phyloP scores from a whole-genome alignment of 2,888 invertebrate species.

The Pheosia tremula region DNA sequence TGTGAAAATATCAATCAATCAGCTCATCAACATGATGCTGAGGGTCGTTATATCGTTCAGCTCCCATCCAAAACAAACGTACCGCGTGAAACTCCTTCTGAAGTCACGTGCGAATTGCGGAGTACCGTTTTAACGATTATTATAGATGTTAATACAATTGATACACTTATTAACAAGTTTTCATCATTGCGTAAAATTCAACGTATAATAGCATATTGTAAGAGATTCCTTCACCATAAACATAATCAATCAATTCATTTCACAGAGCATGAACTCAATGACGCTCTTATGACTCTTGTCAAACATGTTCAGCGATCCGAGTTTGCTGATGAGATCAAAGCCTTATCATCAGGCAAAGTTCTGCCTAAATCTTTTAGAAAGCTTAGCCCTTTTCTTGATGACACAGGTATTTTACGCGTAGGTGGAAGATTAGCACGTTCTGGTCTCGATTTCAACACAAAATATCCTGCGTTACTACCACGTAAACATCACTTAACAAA shows the following conservation, averaged over 20 bases:
- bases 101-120: too few relatives aligned
- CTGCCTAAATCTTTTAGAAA: not conserved
- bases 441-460: not conserved
- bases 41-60: too few relatives aligned
- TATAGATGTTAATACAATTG: too few relatives aligned
- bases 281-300: not conserved
- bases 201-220: not conserved
- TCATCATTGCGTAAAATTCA: not conserved
- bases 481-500: not conserved
- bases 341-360: not conserved
- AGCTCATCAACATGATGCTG: too few relatives aligned
- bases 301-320: not conserved
- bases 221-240: not conserved
- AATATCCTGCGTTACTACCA: not conserved
- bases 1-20: too few relatives aligned
- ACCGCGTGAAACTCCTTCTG: not conserved
- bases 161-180: too few relatives aligned
- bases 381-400: not conserved
- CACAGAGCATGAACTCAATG: not conserved
- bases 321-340: not conserved
- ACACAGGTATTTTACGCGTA: not conserved
- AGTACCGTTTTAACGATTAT: too few relatives aligned
- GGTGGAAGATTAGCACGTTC: not conserved
- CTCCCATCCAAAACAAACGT: not conserved
- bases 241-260: not conserved